These are phyloP conservation scores for Bedellia somnulentella DNA, from an alignment of 2,888 invertebrate species.

Conservation along the genomic window DNA sequence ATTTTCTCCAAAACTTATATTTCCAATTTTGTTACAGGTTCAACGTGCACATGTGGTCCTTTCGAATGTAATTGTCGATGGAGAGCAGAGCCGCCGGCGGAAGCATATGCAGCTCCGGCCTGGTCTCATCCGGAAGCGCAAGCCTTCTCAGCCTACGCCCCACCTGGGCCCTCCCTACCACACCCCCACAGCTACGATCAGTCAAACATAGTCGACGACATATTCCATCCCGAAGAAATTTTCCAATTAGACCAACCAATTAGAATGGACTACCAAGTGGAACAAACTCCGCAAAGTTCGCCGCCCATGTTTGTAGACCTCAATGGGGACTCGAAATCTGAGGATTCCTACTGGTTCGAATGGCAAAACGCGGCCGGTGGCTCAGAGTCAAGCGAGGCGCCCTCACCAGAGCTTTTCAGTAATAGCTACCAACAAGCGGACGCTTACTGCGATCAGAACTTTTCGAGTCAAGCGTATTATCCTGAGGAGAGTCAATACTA, in stretches of 20 bases:
- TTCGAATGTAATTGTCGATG: slow-evolving; percentile 72
- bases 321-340: slow-evolving; percentile 67
- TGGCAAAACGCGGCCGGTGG: slow-evolving; percentile 49
- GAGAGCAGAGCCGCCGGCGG: slow-evolving; percentile 31
- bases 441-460: slow-evolving; percentile 41
- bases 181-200: slow-evolving; percentile 62
- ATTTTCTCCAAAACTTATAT: too few relatives aligned
- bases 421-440: slow-evolving; percentile 38
- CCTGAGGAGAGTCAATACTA: slow-evolving; percentile 48
- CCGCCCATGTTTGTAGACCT: slow-evolving; percentile 73
- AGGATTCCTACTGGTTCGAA: slow-evolving; percentile 63
- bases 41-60: slow-evolving; percentile 72
- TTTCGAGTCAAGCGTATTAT: slow-evolving; percentile 35
- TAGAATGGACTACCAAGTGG: slow-evolving; percentile 57
- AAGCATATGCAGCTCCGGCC: slow-evolving; percentile 29
- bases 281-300: slow-evolving; percentile 56
- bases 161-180: slow-evolving; percentile 26
- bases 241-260: slow-evolving; percentile 76
- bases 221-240: slow-evolving; percentile 77
- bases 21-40: too few relatives aligned
- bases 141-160: slow-evolving; percentile 30
- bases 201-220: slow-evolving; percentile 63
- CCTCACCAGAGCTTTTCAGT: slow-evolving; percentile 58
- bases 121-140: slow-evolving; percentile 36
- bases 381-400: slow-evolving; percentile 55